Base-by-base conservation (phyloP, 2,113 vertebrate genomes). In the Anthoscopus minutus region DNA sequence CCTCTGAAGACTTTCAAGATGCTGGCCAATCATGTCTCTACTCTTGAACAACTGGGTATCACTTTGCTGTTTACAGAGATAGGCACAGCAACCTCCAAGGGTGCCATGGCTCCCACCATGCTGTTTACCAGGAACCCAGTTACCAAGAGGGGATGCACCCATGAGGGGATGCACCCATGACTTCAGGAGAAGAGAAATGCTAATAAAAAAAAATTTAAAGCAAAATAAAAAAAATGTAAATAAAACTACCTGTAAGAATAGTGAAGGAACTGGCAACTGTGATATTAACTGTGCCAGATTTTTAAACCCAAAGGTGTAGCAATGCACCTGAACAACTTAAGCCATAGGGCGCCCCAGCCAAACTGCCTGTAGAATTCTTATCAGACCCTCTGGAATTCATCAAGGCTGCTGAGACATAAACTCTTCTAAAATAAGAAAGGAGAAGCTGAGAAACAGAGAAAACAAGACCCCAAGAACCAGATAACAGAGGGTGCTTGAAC, bases 81-180 rank as follows among this genome's bases (percentile, higher is more conserved):
- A 13, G 2, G 5, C 40, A 76, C 3, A 82, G 24, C 18, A 66
- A 28, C 10, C 6, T 13, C 13, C 15, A 40, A 14, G 11, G 7
- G 4, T 94, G 22, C n/a, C 24, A 84, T 21, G 10, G 2, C 9
- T 58, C 38, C 10, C 24, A 58, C 13, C 2, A 2, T 51, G 16
- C 7, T 42, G 11, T 18, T 81, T 37, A 31, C 7, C 31, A 18
- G 12, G 17, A 67, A 15, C 31, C 17, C 56, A 48, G 4, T 70
- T 65, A 53, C 6, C 38, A 73, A 35, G 6, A 12, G 18, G 8
- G 4, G 3, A 42, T 30, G 18, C 8, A 50, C 5, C 10, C 1
- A 0, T 1, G 0, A 13, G 18, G 8, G 4, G 3, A 42, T 30
- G 18, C 8, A 50, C 5, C 10, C 1, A 0, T 1, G 0, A 13